A percentile compares a stretch with the other conserved stretches of the same genome.
Evolutionary conservation across 2,888 invertebrate genomes (phyloP).

Genomic region (Agrilus mali): DNA sequence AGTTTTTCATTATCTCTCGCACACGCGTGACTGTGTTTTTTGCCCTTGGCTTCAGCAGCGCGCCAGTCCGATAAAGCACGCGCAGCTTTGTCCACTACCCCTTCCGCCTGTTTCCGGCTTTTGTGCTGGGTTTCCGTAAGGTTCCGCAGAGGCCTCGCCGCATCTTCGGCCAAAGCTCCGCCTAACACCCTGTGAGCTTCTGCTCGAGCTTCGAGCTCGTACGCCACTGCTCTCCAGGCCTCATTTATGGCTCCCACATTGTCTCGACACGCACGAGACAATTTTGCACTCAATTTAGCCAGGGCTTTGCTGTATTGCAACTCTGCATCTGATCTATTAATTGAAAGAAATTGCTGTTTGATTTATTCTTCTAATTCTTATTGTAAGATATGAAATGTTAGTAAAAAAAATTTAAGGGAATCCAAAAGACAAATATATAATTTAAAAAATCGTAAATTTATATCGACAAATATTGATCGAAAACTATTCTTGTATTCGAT

Average conservation of each 20-base stretch:
- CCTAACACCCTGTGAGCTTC: conserved; percentile 66
- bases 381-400: too few species aligned
- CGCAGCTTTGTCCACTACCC: conserved; percentile 74
- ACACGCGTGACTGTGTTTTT: conserved; percentile 76
- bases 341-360: conserved; percentile 18
- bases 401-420: too few species aligned
- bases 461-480: too few species aligned
- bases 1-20: conserved; percentile 86
- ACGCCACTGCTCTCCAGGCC: conserved; percentile 82
- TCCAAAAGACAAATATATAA: too few species aligned
- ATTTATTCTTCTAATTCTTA: neutral
- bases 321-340: conserved; percentile 75
- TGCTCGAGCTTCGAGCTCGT: conserved; percentile 86
- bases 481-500: too few species aligned
- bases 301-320: conserved; percentile 82
- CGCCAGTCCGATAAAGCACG: conserved; percentile 76
- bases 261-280: conserved; percentile 71
- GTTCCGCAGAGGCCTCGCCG: conserved; percentile 74
- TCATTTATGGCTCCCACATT: conserved; percentile 70
- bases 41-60: conserved; percentile 74
- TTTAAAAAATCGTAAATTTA: too few species aligned
- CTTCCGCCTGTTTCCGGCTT: conserved; percentile 59
- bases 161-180: conserved; percentile 64
- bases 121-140: conserved; percentile 60
- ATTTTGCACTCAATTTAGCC: conserved; percentile 73